A percentile compares a stretch with the other conserved stretches of the same genome.
Evolutionary conservation across 2,888 invertebrate species (phyloP).

Genomic region (Megastigmus dorsalis): DNA sequence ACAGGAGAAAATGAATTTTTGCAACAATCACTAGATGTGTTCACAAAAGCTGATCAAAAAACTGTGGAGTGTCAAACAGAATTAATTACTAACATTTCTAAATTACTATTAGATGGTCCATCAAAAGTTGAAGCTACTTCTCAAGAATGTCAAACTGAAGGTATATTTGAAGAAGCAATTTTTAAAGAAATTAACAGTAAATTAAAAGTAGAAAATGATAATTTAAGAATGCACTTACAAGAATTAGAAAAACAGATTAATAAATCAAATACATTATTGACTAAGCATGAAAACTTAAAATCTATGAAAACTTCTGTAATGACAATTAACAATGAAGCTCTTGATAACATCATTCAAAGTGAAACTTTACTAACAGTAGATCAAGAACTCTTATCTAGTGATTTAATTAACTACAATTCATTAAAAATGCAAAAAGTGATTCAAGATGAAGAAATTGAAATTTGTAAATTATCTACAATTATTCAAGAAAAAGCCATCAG

Average conservation of each 20-base stretch:
- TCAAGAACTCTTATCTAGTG: too few species aligned
- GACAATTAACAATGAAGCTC: too few species aligned
- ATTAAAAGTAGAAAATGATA: slow-evolving; percentile 22
- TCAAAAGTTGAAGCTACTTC: not conserved
- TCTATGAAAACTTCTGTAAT: not conserved
- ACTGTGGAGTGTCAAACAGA: slow-evolving; percentile 37
- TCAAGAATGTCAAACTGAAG: slow-evolving; percentile 1
- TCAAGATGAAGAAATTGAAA: too few species aligned
- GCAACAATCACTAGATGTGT: slow-evolving; percentile 30
- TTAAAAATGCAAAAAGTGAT: too few species aligned
- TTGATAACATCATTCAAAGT: too few species aligned
- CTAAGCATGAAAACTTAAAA: too few species aligned
- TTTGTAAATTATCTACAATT: too few species aligned
- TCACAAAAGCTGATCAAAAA: slow-evolving; percentile 9
- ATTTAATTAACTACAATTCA: too few species aligned
- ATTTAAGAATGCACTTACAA: slow-evolving; percentile 2
- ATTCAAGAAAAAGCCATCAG: too few species aligned
- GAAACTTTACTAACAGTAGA: too few species aligned
- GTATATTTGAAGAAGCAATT: not conserved
- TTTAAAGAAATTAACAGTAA: slow-evolving; percentile 2
- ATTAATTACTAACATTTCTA: not conserved
- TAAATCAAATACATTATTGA: too few species aligned
- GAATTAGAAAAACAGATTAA: not conserved
- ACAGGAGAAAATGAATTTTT: slow-evolving; percentile 42
- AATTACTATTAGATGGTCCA: not conserved